Base-by-base conservation (phyloP, 2,797 vertebrate species). In the Myotis planiceps region DNA sequence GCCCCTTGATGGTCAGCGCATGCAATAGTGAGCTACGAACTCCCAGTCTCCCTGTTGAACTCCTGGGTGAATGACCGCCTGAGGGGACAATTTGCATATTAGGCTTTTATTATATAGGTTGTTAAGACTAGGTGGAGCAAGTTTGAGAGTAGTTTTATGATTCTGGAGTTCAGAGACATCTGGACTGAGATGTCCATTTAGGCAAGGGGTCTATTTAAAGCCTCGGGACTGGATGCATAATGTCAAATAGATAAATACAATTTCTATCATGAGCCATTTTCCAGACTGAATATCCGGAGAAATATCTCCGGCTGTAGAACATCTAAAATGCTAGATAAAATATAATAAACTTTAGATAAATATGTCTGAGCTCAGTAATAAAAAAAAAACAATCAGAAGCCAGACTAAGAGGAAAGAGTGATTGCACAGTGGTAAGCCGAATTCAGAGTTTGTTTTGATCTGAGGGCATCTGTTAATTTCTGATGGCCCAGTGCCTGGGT, bases 241-340 rank as follows among this genome's bases (percentile, higher is more conserved):
- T 68, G 42, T 21, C 47, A 85, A 84, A 74, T 69, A 81, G 34
- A 45, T 63, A 85, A 80, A 60, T 32, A 60, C 49, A 72, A 53
- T 91, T 85, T 94, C 58, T 86, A 88, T 81, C 53, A 39, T 88
- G 72, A 93, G 49, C 15, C 81, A 74, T 74, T 88, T 95, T 34
- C 68, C 65, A 60, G 47, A 92, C 32, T 88, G 75, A 81, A 51
- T 81, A 88, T 81, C 78, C 34, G 27, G 79, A 89, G 71, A 93
- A 93, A 96, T 55, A 71, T 4, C 42, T 94, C 34, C 9, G 53
- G 34, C 42, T 27, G 0, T 9, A 92, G 66, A 96, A 82, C 3
- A 74, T 19, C 60, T 78, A 72, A 94, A 90, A 81, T 74, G 27
- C 37, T 81, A 82, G 68, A 69, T 76, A 74, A 92, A 92, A 95